These are phyloP conservation scores for Cryptocephalus moraei DNA, from an alignment of 2,888 invertebrate genomes.

Conservation along the genomic window DNA sequence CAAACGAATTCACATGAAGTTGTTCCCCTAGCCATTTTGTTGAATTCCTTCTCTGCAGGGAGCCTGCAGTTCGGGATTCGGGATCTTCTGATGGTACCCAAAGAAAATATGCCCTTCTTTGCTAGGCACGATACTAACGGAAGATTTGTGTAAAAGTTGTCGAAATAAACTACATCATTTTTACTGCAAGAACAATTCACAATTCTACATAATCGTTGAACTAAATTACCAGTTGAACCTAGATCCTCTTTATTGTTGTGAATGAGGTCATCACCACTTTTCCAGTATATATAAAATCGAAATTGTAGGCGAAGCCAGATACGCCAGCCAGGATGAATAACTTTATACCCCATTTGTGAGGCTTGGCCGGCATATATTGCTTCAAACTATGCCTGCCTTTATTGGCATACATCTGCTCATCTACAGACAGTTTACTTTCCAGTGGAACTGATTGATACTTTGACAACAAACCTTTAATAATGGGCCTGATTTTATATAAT, in stretches of 20 bases:
- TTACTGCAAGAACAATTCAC: not conserved
- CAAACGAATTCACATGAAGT: not conserved
- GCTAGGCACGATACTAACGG: not conserved
- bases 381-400: not conserved
- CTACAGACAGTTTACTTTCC: not conserved
- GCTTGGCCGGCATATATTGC: not conserved
- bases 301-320: not conserved
- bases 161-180: constrained; percentile 2
- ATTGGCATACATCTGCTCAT: not conserved
- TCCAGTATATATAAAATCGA: not conserved
- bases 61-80: constrained; percentile 2
- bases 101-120: constrained; percentile 1
- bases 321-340: not conserved
- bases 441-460: too few relatives aligned
- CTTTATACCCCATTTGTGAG: not conserved
- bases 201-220: not conserved
- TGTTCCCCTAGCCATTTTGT: not conserved
- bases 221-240: not conserved
- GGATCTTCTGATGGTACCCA: constrained; percentile 2
- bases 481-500: not conserved
- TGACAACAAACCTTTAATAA: not conserved
- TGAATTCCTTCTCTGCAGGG: not conserved
- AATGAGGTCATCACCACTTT: not conserved
- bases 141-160: constrained; percentile 3
- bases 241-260: not conserved